Evolutionary conservation across 2,797 vertebrate species (phyloP).

Genomic region (Aeoliscus strigatus): DNA sequence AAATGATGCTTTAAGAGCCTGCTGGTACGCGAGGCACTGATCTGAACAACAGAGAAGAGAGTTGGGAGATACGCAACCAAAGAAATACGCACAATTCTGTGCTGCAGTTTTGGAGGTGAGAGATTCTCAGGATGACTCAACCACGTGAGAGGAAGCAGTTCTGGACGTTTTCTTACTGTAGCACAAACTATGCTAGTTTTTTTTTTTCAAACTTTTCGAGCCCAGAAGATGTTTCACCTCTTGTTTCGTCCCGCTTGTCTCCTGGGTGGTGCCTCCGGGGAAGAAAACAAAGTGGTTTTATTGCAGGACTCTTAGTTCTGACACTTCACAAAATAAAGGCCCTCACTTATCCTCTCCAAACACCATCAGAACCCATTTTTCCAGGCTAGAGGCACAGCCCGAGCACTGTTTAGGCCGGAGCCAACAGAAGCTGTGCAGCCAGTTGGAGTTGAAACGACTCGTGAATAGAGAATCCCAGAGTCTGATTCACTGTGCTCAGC

Average conservation of each 20-base stretch:
- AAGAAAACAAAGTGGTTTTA: not conserved
- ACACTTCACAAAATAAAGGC: constrained; percentile 5
- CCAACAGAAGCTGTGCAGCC: constrained; percentile 63
- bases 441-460: constrained; percentile 68
- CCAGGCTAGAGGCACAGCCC: constrained; percentile 35
- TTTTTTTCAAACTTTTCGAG: too few species aligned
- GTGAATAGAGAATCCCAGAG: constrained; percentile 66
- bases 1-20: not conserved
- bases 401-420: constrained; percentile 32
- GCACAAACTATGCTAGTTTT: too few species aligned
- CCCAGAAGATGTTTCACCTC: not conserved
- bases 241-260: constrained; percentile 1
- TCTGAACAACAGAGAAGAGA: not conserved
- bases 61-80: too few species aligned
- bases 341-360: constrained; percentile 22
- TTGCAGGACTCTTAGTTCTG: not conserved
- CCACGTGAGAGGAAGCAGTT: too few species aligned
- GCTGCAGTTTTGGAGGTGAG: too few species aligned
- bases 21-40: not conserved
- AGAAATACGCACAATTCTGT: too few species aligned
- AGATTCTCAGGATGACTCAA: too few species aligned
- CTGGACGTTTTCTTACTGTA: too few species aligned
- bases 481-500: constrained; percentile 72
- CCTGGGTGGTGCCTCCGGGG: constrained; percentile 2
- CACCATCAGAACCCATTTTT: constrained; percentile 13